Evolutionary conservation across 2,888 invertebrate genomes (phyloP).

Genomic region (Deilephila elpenor): DNA sequence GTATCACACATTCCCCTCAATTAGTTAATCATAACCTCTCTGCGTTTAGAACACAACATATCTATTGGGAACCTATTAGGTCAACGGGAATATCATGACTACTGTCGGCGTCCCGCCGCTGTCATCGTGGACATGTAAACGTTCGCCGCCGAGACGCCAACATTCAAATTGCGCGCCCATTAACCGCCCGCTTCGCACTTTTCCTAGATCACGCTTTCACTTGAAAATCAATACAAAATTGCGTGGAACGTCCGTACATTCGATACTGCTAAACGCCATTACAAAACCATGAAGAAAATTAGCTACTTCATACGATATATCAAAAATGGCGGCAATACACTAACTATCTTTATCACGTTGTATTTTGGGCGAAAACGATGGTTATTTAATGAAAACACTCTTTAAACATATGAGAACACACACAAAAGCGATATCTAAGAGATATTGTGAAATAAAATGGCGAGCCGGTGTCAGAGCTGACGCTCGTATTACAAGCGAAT

Average conservation of each 20-base stretch:
- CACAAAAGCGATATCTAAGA: constrained; percentile 11
- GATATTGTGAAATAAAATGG: constrained; percentile 71
- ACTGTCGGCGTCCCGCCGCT: constrained; percentile 1
- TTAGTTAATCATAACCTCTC: constrained; percentile 20
- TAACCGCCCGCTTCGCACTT: constrained; percentile 42
- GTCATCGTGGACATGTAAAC: constrained; percentile 33
- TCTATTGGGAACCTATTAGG: neutral
- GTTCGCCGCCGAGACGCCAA: constrained; percentile 71
- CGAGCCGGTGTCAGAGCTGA: constrained; percentile 78
- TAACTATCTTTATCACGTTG: neutral
- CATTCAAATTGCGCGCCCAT: constrained; percentile 73
- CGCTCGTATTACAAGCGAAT: constrained; percentile 49
- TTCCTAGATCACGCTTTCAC: constrained; percentile 40
- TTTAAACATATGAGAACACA: neutral
- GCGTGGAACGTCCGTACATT: constrained; percentile 31
- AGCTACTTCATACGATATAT: constrained; percentile 47
- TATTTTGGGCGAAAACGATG: neutral
- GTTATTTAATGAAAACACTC: neutral
- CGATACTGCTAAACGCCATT: constrained; percentile 44
- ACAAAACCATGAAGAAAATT: constrained; percentile 41
- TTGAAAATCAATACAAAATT: constrained; percentile 53
- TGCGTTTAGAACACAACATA: neutral
- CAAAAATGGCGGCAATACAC: constrained; percentile 77
- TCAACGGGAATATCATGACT: neutral
- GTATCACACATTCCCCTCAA: neutral